Conservation (phyloP, 2,888 invertebrate species). For the Pediacus dermestoides region DNA sequence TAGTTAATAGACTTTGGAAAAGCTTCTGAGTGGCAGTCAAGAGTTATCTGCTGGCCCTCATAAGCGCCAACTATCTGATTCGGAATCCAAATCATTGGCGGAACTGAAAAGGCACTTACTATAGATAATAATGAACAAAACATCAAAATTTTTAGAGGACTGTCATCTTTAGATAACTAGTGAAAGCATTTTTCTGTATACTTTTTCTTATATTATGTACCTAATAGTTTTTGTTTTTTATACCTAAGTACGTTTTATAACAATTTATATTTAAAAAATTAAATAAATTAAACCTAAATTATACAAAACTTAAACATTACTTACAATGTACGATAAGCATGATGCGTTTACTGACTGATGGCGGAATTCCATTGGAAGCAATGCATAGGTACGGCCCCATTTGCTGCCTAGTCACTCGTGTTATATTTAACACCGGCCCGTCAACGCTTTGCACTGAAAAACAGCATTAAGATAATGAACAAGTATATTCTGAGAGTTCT, state of each 20-base stretch:
- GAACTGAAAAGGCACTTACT: slow-evolving; percentile 67
- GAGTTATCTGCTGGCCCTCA: slow-evolving; percentile 67
- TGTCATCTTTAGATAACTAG: no score
- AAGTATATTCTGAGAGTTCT: no score
- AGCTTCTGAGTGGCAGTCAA: slow-evolving; percentile 82
- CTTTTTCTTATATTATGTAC: no score
- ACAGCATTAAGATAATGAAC: slow-evolving; percentile 6
- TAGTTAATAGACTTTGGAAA: slow-evolving; percentile 84
- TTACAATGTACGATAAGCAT: slow-evolving; percentile 82
- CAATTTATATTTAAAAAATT: no score
- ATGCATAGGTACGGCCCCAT: slow-evolving; percentile 78
- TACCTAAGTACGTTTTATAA: no score
- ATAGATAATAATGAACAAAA: slow-evolving; percentile 5
- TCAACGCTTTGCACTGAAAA: slow-evolving; percentile 60
- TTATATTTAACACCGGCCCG: slow-evolving; percentile 63
- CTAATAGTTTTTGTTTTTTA: no score
- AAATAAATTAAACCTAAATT: no score
- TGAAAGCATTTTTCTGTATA: no score
- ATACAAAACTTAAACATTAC: no score
- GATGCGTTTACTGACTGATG: slow-evolving; percentile 74
- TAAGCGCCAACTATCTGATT: slow-evolving; percentile 81
- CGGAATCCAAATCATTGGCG: slow-evolving; percentile 79
- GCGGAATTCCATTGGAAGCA: slow-evolving; percentile 77
- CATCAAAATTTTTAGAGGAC: no score
- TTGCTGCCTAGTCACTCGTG: slow-evolving; percentile 66